Base-by-base conservation (phyloP, 2,888 invertebrate species). In the Caenorhabditis drosophilae region DNA sequence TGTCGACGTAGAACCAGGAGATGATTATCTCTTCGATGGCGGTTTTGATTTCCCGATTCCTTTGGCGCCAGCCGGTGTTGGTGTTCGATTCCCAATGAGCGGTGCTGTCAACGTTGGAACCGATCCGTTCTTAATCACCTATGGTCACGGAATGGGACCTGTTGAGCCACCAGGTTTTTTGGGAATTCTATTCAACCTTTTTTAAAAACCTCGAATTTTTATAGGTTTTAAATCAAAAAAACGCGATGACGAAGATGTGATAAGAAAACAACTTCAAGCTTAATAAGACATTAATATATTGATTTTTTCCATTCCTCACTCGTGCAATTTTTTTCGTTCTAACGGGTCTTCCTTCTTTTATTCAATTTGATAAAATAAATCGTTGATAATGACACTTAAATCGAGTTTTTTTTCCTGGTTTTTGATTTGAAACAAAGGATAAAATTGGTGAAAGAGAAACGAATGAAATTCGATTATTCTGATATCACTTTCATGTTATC, bases 31-130 rank as follows among this genome's bases (percentile, higher is more conserved):
- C 16, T 71, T 78, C 46, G 79, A 79, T 55, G 76, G 72, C 41
- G 76, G 77, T 22, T 46, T 79, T 44, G 77, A 78, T 56, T 77
- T 77, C 68, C 77, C 78, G 9, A 64, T 79, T 38, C 78, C 77
- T 12, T 59, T 77, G 7, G 79, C 68, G 11, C 73, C 75, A 18
- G 66, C 75, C 0, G 79, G 79, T 25, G 78, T 76, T 27, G 78
- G 78, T 55, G 77, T 77, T 15, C 69, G 78, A n/a, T 72, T 79
- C 61, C 78, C 78, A 31, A 54, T 79, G 41, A 69, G 64, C 38
- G 78, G 76, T 54, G 78, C 75, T 16, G 74, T 78, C 31, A 76
- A 76, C 35, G 78, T 77, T 3, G 78, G 78, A 63, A 76, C 75
- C 1, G 76, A 77, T 63, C 78, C 78, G 16, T 57, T 78, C 35